Evolutionary conservation across 2,888 invertebrate species (phyloP).

Genomic region (Eilema sororculum): DNA sequence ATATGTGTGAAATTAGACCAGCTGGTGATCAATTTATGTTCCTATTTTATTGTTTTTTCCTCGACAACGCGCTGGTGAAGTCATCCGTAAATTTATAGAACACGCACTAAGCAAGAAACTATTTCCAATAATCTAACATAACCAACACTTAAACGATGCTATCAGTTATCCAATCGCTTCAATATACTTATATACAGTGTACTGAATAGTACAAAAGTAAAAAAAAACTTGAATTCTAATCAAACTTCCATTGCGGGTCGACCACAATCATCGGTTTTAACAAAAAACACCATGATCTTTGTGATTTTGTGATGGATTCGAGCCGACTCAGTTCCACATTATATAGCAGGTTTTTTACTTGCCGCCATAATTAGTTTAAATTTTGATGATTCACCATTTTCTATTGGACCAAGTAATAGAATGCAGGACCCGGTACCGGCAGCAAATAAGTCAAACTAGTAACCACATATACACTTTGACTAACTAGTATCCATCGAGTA

Average conservation of each 20-base stretch:
- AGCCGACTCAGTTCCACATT: conserved; percentile 74
- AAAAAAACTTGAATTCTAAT: conserved; percentile 39
- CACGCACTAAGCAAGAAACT: not conserved
- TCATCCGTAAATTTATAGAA: not conserved
- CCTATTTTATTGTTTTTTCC: not conserved
- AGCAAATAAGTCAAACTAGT: conserved; percentile 50
- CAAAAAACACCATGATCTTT: conserved; percentile 58
- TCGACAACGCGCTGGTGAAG: not conserved
- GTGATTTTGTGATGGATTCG: conserved; percentile 73
- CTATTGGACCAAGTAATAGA: conserved; percentile 78
- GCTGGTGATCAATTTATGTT: not conserved
- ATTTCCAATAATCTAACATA: not conserved
- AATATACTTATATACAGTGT: conserved; percentile 1
- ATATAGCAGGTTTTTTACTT: conserved; percentile 73
- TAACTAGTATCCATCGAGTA: conserved; percentile 15
- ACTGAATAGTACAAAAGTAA: conserved; percentile 6
- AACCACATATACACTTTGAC: conserved; percentile 4
- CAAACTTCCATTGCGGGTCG: conserved; percentile 40
- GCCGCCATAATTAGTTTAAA: conserved; percentile 83
- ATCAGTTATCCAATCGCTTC: conserved; percentile 10
- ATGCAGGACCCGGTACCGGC: conserved; percentile 62
- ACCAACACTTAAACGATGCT: not conserved
- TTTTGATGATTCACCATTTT: conserved; percentile 83
- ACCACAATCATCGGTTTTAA: conserved; percentile 40
- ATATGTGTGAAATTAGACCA: too few species aligned